Evolutionary conservation across 2,797 vertebrate genomes (phyloP), one percentile per base, ranked within the genome.

Genomic region (Hydrocynus forskahlii): DNA sequence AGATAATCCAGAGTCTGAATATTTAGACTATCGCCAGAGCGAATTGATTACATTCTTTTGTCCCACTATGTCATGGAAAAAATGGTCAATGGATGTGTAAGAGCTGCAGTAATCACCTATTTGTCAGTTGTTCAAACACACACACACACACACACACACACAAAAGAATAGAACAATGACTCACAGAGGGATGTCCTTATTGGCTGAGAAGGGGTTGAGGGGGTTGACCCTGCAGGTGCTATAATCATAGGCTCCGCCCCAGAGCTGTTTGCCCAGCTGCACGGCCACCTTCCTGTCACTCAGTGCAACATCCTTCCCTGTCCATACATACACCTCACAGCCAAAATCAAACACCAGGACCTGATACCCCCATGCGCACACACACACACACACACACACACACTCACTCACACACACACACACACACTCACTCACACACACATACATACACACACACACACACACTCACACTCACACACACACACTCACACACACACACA

Each of bases 301-400:
- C 84, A 95, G 84, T 14, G 94, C 82, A 81, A 95, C 95, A 13
- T 95, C 95, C 86, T 95, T 95, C 23, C 95, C 95, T 1, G 92
- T 91, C 95, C 95, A 96, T 0, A 96, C 92, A 4, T 96, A 96
- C 80, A 96, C 91, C 82, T 96, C 95, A 0, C 92, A 72, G 74
- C 95, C 95, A 87, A 95, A 96, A 85, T 96, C 95, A 88, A 95
- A 95, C 86, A 96, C 94, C 69, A 96, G 87, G 5, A 93, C 94
- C 95, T 96, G 86, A 9, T 9, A 62, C 43, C 75, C 2, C 75
- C 64, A 74, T n/a, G 66, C 19, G 52, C 23, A 35, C 21, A 62
- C 55, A 48, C 77, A 71, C 48, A 25, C 13, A 77, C 6, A 59
- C 5, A 76, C 6, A 54, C 62, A 50, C 38, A 40, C 45, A 38